Evolutionary conservation across 2,888 invertebrate genomes (phyloP), one percentile per base, ranked within the genome.

Genomic region (Rutpela maculata): DNA sequence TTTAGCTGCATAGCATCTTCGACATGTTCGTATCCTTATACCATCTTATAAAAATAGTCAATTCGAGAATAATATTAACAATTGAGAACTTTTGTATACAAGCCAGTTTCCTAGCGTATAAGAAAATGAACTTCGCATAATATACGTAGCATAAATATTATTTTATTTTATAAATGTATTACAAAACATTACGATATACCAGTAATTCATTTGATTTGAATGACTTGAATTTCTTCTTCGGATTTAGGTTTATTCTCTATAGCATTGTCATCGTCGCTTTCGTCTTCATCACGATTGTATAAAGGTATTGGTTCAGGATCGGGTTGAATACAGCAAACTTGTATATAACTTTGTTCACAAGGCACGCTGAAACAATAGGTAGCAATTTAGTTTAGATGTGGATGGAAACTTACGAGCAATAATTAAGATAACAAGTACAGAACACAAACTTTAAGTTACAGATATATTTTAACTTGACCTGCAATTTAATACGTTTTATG

Each of bases 341-440:
- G 74, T 26, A 81, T 66, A 75, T 84, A 87, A 71, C 83, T 85
- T 66, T 80, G 84, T 22, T 81, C 83, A 60, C 87, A 87, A 60
- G 69, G 72, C 0, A 83, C 81, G 69, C 87, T 87, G 75, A 77
- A 87, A 86, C 62, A 74, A 82, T 76, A 79, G 71, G 55, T 62
- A 63, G 63, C 63, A 72, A 63, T 72, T 72, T 63, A 72, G 71
- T 72, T 72, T 55, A 31, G 71, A 72, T 70, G 60, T 60, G 50
- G 60, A 50, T 72, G 62, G 71, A 63, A 72, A 63, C 55, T 63
- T 43, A 35, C 62, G n/a, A 50, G 71, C 18, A 72, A 72, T 72
- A 72, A 72, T 72, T 72, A 72, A 67, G 67, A 67, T 67, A 67
- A 38, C 63, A 38, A 67, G 50, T 55, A 67, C 67, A 67, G 22